These are phyloP conservation scores for Notarius quadriscutis DNA, from an alignment of 2,113 vertebrate species.

Conservation along the genomic window DNA sequence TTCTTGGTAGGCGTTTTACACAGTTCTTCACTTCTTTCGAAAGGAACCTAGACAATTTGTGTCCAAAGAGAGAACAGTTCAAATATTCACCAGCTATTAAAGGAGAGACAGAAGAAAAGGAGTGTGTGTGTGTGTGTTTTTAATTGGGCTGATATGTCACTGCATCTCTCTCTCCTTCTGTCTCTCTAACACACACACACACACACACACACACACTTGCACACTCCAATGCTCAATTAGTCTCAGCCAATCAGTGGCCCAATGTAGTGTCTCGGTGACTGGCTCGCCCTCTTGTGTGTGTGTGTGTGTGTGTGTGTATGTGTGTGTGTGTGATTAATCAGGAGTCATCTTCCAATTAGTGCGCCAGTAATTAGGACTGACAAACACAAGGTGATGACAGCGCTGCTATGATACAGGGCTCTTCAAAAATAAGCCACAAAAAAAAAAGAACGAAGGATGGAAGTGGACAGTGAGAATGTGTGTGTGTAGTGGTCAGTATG, in stretches of 20 bases:
- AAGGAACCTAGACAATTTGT: conserved; percentile 59
- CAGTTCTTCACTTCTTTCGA: conserved; percentile 30
- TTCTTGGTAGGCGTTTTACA: conserved; percentile 30
- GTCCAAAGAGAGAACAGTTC: conserved; percentile 62
- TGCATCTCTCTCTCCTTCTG: conserved; percentile 45
- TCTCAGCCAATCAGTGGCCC: conserved; percentile 70
- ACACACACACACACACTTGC: conserved; percentile 45
- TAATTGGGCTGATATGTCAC: conserved; percentile 70
- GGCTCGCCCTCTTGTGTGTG: conserved; percentile 58
- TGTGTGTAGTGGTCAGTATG: not conserved
- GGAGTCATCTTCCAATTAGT: conserved; percentile 69
- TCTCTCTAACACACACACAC: conserved; percentile 36
- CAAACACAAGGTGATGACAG: conserved; percentile 54
- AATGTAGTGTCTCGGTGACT: conserved; percentile 72
- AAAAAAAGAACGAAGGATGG: not conserved
- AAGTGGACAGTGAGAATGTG: not conserved
- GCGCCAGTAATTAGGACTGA: conserved; percentile 65
- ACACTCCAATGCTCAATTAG: conserved; percentile 67
- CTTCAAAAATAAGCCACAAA: conserved; percentile 18
- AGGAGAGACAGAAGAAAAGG: conserved; percentile 50
- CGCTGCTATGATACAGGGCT: not conserved
- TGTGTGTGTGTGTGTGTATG: conserved; percentile 56
- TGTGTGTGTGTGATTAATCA: conserved; percentile 63
- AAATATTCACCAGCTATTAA: conserved; percentile 70
- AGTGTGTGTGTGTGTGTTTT: conserved; percentile 51